Conservation (phyloP, 2,113 vertebrate species). For the Dolichotis patagonum region DNA sequence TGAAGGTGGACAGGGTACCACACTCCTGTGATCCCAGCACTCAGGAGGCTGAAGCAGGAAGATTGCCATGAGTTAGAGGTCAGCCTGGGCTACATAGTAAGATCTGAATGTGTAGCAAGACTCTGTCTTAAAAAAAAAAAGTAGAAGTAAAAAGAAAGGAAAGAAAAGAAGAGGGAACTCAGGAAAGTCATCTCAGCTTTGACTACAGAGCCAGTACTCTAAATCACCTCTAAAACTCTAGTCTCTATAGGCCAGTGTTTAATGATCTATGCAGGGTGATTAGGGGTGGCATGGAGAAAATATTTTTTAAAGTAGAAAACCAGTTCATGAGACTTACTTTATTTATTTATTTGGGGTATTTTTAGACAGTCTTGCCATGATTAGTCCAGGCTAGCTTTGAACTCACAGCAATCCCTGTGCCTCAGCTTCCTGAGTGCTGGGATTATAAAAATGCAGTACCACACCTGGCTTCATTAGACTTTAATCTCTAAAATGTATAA, state of each 20-base stretch:
- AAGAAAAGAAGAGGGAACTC: neutral
- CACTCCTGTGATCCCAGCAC: neutral
- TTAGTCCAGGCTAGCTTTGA: neutral
- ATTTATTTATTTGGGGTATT: neutral
- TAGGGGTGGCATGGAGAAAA: neutral
- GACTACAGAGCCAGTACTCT: neutral
- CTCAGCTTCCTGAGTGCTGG: neutral
- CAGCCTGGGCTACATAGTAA: neutral
- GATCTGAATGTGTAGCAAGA: neutral
- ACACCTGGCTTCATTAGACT: neutral
- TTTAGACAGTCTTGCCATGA: neutral
- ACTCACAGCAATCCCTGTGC: neutral
- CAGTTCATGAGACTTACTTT: neutral
- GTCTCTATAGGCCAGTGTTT: neutral
- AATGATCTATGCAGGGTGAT: neutral
- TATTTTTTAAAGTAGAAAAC: conserved; percentile 45
- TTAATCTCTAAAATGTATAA: conserved; percentile 27
- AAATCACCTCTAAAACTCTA: conserved; percentile 17
- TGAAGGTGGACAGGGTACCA: neutral
- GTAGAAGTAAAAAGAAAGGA: neutral
- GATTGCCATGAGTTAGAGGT: neutral
- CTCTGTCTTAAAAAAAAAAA: neutral
- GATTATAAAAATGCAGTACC: neutral
- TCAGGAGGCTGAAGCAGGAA: neutral
- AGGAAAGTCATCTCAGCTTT: neutral